Evolutionary conservation across 2,888 invertebrate species (phyloP).

Genomic region (Trichopoda pennipes): DNA sequence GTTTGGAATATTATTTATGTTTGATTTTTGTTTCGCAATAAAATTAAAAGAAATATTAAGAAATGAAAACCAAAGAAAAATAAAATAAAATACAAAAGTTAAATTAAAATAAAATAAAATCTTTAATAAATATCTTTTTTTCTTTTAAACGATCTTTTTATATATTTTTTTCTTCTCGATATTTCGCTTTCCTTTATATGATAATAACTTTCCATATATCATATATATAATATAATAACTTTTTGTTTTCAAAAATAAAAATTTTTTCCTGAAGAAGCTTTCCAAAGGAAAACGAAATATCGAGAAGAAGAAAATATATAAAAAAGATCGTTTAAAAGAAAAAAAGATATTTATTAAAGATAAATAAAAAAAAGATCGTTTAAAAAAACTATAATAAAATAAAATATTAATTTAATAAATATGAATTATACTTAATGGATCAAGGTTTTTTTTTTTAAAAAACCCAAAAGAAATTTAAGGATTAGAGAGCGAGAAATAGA

Average conservation of each 20-base stretch:
- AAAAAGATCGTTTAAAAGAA: too few relatives aligned
- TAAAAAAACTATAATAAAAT: constrained; percentile 58
- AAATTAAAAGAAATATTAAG: constrained; percentile 61
- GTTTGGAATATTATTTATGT: constrained; percentile 20
- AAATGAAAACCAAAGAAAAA: constrained; percentile 53
- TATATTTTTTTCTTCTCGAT: too few relatives aligned
- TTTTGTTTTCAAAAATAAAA: too few relatives aligned
- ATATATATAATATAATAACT: too few relatives aligned
- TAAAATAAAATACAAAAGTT: neutral
- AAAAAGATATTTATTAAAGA: too few relatives aligned
- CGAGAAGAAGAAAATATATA: too few relatives aligned
- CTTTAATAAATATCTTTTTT: constrained; percentile 1
- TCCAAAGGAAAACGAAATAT: too few relatives aligned
- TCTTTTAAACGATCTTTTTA: too few relatives aligned
- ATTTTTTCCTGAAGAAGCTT: too few relatives aligned
- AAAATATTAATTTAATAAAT: constrained; percentile 13
- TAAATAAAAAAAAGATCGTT: too few relatives aligned
- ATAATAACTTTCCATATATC: too few relatives aligned
- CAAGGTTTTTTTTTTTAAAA: neutral
- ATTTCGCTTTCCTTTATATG: too few relatives aligned
- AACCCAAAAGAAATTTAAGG: constrained; percentile 29
- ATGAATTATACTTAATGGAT: neutral
- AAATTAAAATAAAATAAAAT: constrained; percentile 58
- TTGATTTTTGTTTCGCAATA: constrained; percentile 29
- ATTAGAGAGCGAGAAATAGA: constrained; percentile 26